Evolutionary conservation across 2,113 vertebrate species (phyloP), one percentile per base, ranked within the genome.

Genomic region (Pluvianellus socialis): DNA sequence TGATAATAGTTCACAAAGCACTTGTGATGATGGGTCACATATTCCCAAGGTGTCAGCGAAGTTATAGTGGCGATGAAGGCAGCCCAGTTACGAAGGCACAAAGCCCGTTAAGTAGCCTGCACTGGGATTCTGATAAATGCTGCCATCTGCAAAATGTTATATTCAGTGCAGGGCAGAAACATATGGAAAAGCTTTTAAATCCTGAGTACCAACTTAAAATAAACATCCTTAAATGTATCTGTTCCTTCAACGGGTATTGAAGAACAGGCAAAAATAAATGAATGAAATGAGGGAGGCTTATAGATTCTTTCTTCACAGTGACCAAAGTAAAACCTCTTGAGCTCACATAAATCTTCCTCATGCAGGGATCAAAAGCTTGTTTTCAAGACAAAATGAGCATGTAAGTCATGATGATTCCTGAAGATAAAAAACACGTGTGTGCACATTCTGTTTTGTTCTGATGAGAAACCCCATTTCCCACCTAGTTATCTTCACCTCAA

Each of bases 81-180:
- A 2, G 84, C 84, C 91, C 70, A 26, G 79, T 90, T 83, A 87
- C 2, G 3, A 73, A 92, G 93, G 96, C 96, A 88, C 67, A 88
- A 90, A 93, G 93, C 93, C 97, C 97, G 74, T 40, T 40, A 66
- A 94, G 62, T 70, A 83, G 91, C 88, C 75, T 93, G 87, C 90
- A 86, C 87, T 93, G 85, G 90, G 90, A 93, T 97, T 92, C 91
- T 88, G 95, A 92, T 88, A 97, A 96, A 94, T 90, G 85, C 91
- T 96, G 95, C 94, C 94, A 96, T 95, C 93, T 97, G 94, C 90
- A 97, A 97, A 95, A 94, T 81, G 82, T 94, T 97, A 74, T 66
- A 97, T 85, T 70, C 88, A 89, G 63, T 58, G 82, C 74, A 95
- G 86, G 84, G 92, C 87, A 97, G 94, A 94, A 93, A 88, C 90